These are phyloP conservation scores for Phymatocera aterrima DNA, from an alignment of 2,888 invertebrate genomes.

Conservation along the genomic window DNA sequence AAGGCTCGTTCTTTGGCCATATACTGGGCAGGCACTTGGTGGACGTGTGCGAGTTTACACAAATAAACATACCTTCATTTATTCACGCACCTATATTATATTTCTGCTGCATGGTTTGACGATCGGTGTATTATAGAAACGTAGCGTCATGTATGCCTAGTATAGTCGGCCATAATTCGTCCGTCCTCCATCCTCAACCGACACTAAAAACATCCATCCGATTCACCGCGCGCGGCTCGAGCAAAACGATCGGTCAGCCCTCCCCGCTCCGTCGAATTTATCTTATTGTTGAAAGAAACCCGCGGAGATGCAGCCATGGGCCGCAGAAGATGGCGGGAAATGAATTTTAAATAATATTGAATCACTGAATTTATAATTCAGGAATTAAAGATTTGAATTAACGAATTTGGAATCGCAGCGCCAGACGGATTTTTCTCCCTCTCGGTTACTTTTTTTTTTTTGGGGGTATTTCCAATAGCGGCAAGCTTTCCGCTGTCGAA, in stretches of 20 bases:
- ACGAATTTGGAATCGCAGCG: too few species aligned
- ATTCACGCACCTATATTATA: conserved; percentile 25
- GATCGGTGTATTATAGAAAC: conserved; percentile 24
- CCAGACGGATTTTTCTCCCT: too few species aligned
- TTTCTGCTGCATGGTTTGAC: conserved; percentile 14
- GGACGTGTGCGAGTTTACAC: conserved; percentile 7
- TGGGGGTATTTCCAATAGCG: too few species aligned
- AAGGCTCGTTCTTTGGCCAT: conserved; percentile 25
- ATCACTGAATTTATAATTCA: too few species aligned
- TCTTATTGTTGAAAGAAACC: conserved; percentile 29
- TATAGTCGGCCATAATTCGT: too few species aligned
- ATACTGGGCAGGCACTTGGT: background rate
- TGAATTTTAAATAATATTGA: background rate
- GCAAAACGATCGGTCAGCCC: conserved; percentile 25
- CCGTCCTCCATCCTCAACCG: conserved; percentile 16
- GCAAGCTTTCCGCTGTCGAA: too few species aligned
- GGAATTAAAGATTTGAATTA: too few species aligned
- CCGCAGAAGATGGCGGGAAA: conserved; percentile 8
- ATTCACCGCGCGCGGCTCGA: background rate
- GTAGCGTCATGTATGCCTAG: background rate
- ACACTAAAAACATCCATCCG: conserved; percentile 9
- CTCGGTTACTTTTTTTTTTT: too few species aligned
- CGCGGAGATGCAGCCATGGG: conserved; percentile 18
- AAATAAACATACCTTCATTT: conserved; percentile 26
- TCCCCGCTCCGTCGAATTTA: conserved; percentile 2